These are phyloP conservation scores for Pseudolaguvia tuberculata DNA, from an alignment of 2,113 vertebrate species.

Conservation along the genomic window DNA sequence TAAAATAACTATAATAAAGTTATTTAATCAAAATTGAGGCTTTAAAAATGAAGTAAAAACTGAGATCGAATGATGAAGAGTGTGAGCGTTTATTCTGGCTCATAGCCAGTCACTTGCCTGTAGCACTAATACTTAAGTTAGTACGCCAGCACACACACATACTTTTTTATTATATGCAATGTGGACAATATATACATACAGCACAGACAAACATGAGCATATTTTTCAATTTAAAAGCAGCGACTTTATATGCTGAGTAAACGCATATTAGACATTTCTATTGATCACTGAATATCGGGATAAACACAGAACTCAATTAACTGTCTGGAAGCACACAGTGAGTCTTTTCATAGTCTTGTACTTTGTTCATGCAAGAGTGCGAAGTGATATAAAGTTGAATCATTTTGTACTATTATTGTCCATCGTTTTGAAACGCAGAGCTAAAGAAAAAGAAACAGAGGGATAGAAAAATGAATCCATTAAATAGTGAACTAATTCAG, in stretches of 20 bases:
- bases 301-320: constrained; percentile 23
- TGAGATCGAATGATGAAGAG: background rate
- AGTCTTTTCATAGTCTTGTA: constrained; percentile 16
- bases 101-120: constrained; percentile 35
- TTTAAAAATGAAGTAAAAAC: constrained; percentile 35
- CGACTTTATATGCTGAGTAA: background rate
- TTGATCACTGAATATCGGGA: background rate
- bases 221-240: constrained; percentile 19
- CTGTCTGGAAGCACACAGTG: background rate
- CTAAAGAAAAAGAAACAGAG: background rate
- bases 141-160: constrained; percentile 21
- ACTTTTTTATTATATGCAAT: constrained; percentile 36
- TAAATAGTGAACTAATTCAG: constrained; percentile 32
- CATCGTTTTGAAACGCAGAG: constrained; percentile 8
- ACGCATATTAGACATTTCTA: constrained; percentile 19
- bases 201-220: background rate
- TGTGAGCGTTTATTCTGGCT: constrained; percentile 9
- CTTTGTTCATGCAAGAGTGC: constrained; percentile 23
- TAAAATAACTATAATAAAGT: constrained; percentile 45
- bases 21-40: constrained; percentile 10
- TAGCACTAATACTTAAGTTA: constrained; percentile 37
- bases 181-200: constrained; percentile 22
- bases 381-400: constrained; percentile 17
- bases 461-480: constrained; percentile 22
- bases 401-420: constrained; percentile 10